Evolutionary conservation across 2,888 invertebrate genomes (phyloP).

Genomic region (Amaurobius ferox): DNA sequence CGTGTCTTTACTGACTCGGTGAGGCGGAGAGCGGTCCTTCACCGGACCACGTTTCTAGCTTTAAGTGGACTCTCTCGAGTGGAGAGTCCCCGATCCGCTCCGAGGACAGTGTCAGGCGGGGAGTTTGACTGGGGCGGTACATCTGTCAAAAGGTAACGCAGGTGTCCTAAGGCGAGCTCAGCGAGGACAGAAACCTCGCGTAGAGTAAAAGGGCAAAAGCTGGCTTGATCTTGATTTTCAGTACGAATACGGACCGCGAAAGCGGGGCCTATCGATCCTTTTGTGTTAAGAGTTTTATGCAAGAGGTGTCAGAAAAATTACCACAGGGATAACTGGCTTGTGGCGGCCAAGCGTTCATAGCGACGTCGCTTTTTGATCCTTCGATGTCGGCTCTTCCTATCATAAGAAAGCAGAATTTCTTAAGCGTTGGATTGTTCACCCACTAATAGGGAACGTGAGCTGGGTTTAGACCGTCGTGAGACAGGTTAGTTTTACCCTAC

Average conservation of each 20-base stretch:
- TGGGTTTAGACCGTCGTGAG: slow-evolving; percentile 84
- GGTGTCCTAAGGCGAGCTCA: slow-evolving; percentile 83
- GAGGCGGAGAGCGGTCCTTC: slow-evolving; percentile 35
- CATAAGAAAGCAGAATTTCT: too few species aligned
- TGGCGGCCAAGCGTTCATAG: too few species aligned
- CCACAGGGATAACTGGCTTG: too few species aligned
- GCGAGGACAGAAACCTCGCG: slow-evolving; percentile 84
- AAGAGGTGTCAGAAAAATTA: too few species aligned
- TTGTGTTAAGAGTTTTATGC: too few species aligned
- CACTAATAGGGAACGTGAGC: slow-evolving; percentile 83
- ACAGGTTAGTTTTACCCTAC: slow-evolving; percentile 77
- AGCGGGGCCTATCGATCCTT: slow-evolving; percentile 84
- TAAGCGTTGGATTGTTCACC: slow-evolving; percentile 72
- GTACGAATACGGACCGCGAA: slow-evolving; percentile 80
- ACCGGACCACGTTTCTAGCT: slow-evolving; percentile 7
- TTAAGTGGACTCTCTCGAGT: too few species aligned
- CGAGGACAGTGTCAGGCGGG: slow-evolving; percentile 82
- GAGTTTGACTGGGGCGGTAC: slow-evolving; percentile 84
- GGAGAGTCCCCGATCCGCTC: slow-evolving; percentile 55
- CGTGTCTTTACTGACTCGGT: slow-evolving; percentile 66
- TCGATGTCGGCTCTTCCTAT: too few species aligned
- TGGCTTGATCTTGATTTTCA: slow-evolving; percentile 83
- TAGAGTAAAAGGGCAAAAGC: slow-evolving; percentile 85
- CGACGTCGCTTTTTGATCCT: too few species aligned
- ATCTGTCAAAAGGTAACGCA: slow-evolving; percentile 84